Base-by-base conservation (phyloP, 2,888 invertebrate species). In the Ferrisia virgata region DNA sequence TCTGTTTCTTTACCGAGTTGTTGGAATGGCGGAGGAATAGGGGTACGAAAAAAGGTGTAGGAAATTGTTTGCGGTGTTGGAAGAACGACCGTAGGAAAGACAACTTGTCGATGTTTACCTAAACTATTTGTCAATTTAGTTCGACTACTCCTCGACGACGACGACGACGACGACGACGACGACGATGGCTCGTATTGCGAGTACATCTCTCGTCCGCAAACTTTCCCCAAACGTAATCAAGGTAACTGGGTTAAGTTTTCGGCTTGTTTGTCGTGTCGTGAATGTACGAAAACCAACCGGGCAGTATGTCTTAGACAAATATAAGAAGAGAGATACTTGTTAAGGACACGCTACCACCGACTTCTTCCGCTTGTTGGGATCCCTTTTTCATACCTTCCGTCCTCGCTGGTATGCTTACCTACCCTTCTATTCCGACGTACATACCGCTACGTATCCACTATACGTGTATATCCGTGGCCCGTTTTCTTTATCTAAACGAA, bases 71-170 rank as follows among this genome's bases (percentile, higher is more conserved):
- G 72, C 72, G 72, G 72, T 72, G 33, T 33, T 33, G 28, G 64
- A 64, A 64, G 53, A 53, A 15, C 43, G 36, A 39, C 39, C 78
- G 43, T 25, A 40, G 79, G 18, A 47, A 79, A 47, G 79, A 79
- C 79, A 79, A 79, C 79, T 82, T 82, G 69, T 82, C 82, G 72
- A 82, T 82, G 82, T 82, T 82, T 82, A 82, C 82, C 22, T 72
- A 69, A 82, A 72, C 28, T 82, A 69, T 82, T 82, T 82, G 79
- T 79, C 79, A 79, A 79, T 79, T 79, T 79, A 47, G 47, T 79
- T 47, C 47, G 39, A 25, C n/a, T n/a, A n/a, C n/a, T n/a, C n/a
- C n/a, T n/a, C 39, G 53, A 79, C 47, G 11, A 43, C 43, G 43
- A 43, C 11, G 43, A 22, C 33, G 79, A 79, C n/a, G 28, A 25